Evolutionary conservation across 2,888 invertebrate species (phyloP), one percentile per base, ranked within the genome.

Genomic region (Polydrusus pterygomalis): DNA sequence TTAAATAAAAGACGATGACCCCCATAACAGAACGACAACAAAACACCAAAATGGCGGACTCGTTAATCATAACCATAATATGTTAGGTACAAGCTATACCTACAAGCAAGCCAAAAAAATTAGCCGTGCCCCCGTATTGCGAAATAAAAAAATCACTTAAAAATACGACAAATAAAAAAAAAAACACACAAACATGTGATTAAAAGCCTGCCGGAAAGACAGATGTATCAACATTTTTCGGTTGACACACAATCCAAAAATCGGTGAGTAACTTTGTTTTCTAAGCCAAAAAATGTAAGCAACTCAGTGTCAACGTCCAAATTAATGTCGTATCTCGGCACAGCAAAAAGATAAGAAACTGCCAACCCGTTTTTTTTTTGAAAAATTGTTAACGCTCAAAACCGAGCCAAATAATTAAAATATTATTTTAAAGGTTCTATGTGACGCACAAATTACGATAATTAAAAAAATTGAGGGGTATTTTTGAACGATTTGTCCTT

Each of bases 361-460:
- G 43, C 47, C 45, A 43, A 43, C 18, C 38, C n/a, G 43, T 5
- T 62, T 43, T 60, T 56, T 56, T 45, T 63, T 63, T 63, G 45
- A 45, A 45, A 47, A 63, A 63, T 63, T 10, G 45, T 17, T 10
- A 34, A 56, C 6, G 34, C 47, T 43, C 30, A 63, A 47, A 25
- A 34, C 34, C 45, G 64, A 17, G 51, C 56, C 34, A 68, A 34
- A 69, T 69, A 69, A 69, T 69, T 69, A 69, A 69, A 58, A 69
- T 69, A 45, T 45, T 40, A 56, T 58, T 69, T 69, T 69, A 15
- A 45, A 69, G 45, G 69, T 69, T 45, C 30, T 3, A 1, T 10
- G 45, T 69, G 69, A 69, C 69, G 69, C 69, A 69, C 30, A 30
- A 9, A 56, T 51, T 18, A 34, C 17, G 13, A 65, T 51, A 51